phyloP scores from a whole-genome alignment of 1,140 invertebrate genomes.

The Drosophila arawakana region DNA sequence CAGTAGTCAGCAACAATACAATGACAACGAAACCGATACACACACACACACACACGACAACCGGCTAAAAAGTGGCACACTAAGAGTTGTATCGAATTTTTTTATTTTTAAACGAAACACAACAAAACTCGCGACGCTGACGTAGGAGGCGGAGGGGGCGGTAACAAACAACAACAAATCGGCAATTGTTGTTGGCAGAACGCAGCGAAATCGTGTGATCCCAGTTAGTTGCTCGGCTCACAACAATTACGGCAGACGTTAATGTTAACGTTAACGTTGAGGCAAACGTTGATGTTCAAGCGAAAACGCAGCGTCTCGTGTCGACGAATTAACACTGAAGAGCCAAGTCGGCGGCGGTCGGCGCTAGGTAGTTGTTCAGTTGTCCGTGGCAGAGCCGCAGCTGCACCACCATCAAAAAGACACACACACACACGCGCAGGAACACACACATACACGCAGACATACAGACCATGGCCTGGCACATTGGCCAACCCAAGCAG shows the following conservation, averaged over 20 bases:
- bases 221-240: constrained; percentile 37
- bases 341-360: constrained; percentile 65
- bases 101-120: constrained; percentile 38
- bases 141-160: not conserved
- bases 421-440: constrained; percentile 38
- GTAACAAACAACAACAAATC: constrained; percentile 48
- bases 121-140: constrained; percentile 59
- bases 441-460: not conserved
- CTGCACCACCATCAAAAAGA: constrained; percentile 68
- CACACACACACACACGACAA: constrained; percentile 26
- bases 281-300: constrained; percentile 43
- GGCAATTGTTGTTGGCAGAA: constrained; percentile 13
- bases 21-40: constrained; percentile 34
- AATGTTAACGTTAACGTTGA: not conserved
- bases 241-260: constrained; percentile 22
- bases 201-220: constrained; percentile 38
- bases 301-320: constrained; percentile 73
- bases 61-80: constrained; percentile 62
- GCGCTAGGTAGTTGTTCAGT: constrained; percentile 48
- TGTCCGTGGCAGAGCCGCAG: constrained; percentile 55
- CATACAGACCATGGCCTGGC: constrained; percentile 17
- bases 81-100: constrained; percentile 71
- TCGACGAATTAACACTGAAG: constrained; percentile 83
- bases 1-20: constrained; percentile 37
- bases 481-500: constrained; percentile 62